Evolutionary conservation across 2,797 vertebrate species (phyloP).

Genomic region (Hypotaenidia okinawae): DNA sequence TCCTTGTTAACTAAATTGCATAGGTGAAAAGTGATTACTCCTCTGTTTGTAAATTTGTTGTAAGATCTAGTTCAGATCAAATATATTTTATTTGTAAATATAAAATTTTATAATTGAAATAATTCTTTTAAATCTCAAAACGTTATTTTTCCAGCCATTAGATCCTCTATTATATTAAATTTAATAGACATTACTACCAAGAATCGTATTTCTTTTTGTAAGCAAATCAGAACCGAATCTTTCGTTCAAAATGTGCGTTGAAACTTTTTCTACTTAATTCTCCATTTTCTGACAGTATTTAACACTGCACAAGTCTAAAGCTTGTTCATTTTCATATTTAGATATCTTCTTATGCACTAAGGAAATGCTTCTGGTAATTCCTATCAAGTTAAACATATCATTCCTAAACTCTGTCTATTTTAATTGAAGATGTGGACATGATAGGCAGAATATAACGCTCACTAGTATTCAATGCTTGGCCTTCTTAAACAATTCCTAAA

Average conservation of each 20-base stretch:
- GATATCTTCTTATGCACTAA: neutral
- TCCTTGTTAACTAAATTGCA: neutral
- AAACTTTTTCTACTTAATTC: neutral
- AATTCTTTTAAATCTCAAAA: neutral
- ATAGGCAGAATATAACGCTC: neutral
- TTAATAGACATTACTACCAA: neutral
- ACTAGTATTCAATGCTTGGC: neutral
- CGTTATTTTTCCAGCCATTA: neutral
- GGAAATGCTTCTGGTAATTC: neutral
- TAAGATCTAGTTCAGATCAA: too few species aligned
- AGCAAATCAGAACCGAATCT: neutral
- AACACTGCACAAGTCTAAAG: neutral
- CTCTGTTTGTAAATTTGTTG: too few species aligned
- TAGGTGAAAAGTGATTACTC: neutral
- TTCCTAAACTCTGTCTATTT: neutral
- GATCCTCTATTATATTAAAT: neutral
- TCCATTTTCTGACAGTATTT: neutral
- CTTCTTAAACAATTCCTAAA: neutral
- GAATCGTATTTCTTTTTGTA: neutral
- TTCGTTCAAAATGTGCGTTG: neutral
- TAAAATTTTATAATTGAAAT: neutral
- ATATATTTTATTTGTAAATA: too few species aligned
- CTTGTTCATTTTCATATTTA: neutral
- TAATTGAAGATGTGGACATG: neutral
- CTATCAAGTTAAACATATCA: neutral